Base-by-base conservation (phyloP, 37 sponge, comb jelly and placozoan genomes). In the Theonella swinhoei region DNA sequence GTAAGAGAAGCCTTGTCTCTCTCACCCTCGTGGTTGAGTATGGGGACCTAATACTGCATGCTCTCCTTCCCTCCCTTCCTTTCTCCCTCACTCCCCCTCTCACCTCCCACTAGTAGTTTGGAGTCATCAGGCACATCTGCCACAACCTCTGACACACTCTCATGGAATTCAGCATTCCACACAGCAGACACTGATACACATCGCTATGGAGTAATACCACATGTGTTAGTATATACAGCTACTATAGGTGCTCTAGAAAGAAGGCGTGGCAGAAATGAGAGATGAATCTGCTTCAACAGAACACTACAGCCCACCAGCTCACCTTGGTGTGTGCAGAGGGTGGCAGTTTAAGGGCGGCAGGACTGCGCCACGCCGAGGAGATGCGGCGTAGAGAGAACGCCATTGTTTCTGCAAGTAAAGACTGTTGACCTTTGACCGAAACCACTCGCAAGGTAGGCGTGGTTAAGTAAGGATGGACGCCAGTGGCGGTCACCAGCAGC, bases 81-180 rank as follows among this genome's bases (percentile, higher is more conserved):
- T n/a, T n/a, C n/a, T n/a, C n/a, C n/a, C n/a, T n/a, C n/a, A n/a
- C n/a, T n/a, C n/a, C n/a, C n/a, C 29, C n/a, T 58, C 64, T 29
- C 40, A 85, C 93, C 95, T 72, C 97, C 95, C 28, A 97, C 97
- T 5, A 94, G 86, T 28, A 96, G 93, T 34, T 68, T 94, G 5
- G 80, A 70, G 24, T 90, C 95, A 72, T 90, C 89, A 24, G 64
- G 41, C 0, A 98, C 88, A 42, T 92, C 99, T 40, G 47, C 63
- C 3, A 98, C 84, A 43, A 90, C 91, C 19, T 92, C 87, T 23
- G 60, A 74, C 4, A 88, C 83, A 47, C 35, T 77, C 22, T 91
- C 88, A 77, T 83, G 94, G 79, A 98, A 91, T 66, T 78, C 72
- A 60, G 72, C 87, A 14, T 77, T 39, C 19, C 20, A 20, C 0